Conservation (phyloP, 2,797 vertebrate species). For the Brachyalestes nurse region DNA sequence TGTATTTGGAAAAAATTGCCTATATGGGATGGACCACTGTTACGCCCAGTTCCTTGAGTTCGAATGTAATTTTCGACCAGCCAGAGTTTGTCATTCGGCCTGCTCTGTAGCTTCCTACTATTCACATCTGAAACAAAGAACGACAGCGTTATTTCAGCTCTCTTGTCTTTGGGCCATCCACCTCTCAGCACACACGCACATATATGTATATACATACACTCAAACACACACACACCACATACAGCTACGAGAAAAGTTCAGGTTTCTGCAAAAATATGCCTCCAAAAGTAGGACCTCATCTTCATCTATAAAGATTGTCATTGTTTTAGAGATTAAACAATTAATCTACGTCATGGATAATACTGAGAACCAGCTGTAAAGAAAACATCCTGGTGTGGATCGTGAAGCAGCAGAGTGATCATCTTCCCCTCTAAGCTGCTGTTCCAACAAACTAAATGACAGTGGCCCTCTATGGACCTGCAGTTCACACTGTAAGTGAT, state of each 20-base stretch:
- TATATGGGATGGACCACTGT: constrained; percentile 79
- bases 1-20: constrained; percentile 63
- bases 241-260: neutral
- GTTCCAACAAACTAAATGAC: too few relatives aligned
- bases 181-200: constrained; percentile 60
- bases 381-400: too few relatives aligned
- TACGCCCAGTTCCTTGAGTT: constrained; percentile 84
- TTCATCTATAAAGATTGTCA: neutral
- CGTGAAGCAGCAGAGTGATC: too few relatives aligned
- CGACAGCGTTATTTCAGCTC: constrained; percentile 88
- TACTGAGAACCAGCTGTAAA: too few relatives aligned
- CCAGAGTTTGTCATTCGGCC: constrained; percentile 86
- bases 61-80: constrained; percentile 84
- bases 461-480: too few relatives aligned
- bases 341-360: neutral
- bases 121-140: constrained; percentile 88
- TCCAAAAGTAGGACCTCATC: neutral
- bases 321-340: neutral
- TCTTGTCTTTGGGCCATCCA: constrained; percentile 86
- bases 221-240: neutral
- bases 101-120: constrained; percentile 86
- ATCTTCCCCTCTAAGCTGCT: too few relatives aligned
- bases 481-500: too few relatives aligned
- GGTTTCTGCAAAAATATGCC: neutral
- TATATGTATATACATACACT: constrained; percentile 2